Evolutionary conservation across 2,888 invertebrate genomes (phyloP), one percentile per base, ranked within the genome.

Genomic region (Ephialtes manifestator): DNA sequence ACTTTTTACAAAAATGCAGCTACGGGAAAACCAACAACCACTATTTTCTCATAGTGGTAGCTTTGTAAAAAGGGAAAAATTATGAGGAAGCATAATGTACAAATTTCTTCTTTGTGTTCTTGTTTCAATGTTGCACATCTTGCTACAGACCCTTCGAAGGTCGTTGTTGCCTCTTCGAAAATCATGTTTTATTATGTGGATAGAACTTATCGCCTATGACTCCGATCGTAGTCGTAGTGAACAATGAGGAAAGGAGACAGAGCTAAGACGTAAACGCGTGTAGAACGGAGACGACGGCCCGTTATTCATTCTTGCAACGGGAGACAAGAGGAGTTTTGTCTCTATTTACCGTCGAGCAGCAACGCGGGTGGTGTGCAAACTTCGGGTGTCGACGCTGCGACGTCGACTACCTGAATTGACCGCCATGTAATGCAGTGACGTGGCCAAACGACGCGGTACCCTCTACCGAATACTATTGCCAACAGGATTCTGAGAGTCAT

Each of bases 161-260:
- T 28, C 60, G 31, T 60, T 24, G 60, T 15, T 11, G 4, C 15
- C 2, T 24, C 11, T 60, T 15, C 15, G 28, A 24, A 15, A 60
- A 31, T 60, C 13, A 10, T 60, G 15, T 60, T 31, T 60, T 31
- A 15, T 60, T 15, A 31, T 15, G 15, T 60, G 31, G 60, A 60
- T 60, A 60, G 60, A 60, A 60, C 15, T 15, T 15, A 60, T 28
- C 60, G 60, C 13, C 31, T 60, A 31, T 46, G n/a, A 20, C 60
- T 60, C 46, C 15, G 74, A 74, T n/a, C 48, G 48, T 74, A 10
- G 48, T 60, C 74, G 60, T 28, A 28, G 11, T 60, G n/a, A n/a
- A n/a, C 74, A 60, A 60, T 48, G 28, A 60, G 24, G 72, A 28
- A 39, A 46, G 60, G n/a, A 58, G 28, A n/a, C 2, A 31, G 53